A percentile compares a stretch with the other conserved stretches of the same genome.
These are phyloP conservation scores for Zaprionus ornatus DNA, from an alignment of 1,140 invertebrate species.

Conservation along the genomic window DNA sequence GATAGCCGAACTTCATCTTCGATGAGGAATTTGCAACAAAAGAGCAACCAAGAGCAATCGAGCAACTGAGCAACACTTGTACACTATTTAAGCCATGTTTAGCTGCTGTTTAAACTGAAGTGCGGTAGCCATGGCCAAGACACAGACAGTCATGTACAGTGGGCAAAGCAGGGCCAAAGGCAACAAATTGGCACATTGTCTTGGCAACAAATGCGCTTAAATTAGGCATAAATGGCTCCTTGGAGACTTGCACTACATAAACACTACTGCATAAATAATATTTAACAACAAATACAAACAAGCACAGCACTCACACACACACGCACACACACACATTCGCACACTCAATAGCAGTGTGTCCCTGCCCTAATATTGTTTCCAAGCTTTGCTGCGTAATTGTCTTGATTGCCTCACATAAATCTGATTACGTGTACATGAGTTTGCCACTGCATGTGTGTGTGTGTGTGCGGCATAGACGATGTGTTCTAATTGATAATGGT, in stretches of 20 bases:
- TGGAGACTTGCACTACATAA: slow-evolving; percentile 57
- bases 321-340: slow-evolving; percentile 9
- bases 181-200: slow-evolving; percentile 65
- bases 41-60: neutral
- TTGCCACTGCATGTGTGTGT: slow-evolving; percentile 28
- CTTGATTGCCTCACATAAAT: slow-evolving; percentile 75
- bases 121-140: slow-evolving; percentile 31
- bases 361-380: slow-evolving; percentile 29
- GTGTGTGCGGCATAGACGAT: slow-evolving; percentile 30
- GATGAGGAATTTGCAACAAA: neutral
- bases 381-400: slow-evolving; percentile 60
- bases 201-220: slow-evolving; percentile 67
- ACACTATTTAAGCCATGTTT: slow-evolving; percentile 24
- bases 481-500: slow-evolving; percentile 71
- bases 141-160: neutral
- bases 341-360: slow-evolving; percentile 19
- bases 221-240: slow-evolving; percentile 64
- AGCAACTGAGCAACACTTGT: neutral
- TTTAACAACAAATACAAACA: slow-evolving; percentile 63
- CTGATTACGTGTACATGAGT: slow-evolving; percentile 28
- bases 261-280: slow-evolving; percentile 75
- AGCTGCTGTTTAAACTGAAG: slow-evolving; percentile 23
- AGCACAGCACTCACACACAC: neutral
- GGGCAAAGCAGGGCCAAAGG: slow-evolving; percentile 9
- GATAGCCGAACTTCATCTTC: slow-evolving; percentile 31